Percentiles rank a stretch among this genome's conserved stretches.
phyloP scores from a whole-genome alignment of 2,113 vertebrate species.

The Ginglymostoma cirratum region DNA sequence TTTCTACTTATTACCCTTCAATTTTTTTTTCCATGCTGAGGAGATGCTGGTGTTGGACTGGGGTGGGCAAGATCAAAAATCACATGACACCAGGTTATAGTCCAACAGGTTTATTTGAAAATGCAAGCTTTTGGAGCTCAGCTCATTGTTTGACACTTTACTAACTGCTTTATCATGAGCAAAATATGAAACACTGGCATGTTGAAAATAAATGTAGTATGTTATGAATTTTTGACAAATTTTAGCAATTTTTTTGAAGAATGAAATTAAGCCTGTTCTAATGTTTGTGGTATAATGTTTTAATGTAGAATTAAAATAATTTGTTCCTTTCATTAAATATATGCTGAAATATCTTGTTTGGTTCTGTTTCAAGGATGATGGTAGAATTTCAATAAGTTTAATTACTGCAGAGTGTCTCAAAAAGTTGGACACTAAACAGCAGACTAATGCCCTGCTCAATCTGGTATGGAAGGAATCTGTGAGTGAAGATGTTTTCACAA shows the following conservation, averaged over 20 bases:
- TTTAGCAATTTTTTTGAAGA: not conserved
- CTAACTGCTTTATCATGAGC: not conserved
- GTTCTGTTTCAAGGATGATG: constrained; percentile 62
- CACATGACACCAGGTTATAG: no score
- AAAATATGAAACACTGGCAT: not conserved
- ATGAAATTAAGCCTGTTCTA: not conserved
- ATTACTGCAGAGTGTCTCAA: constrained; percentile 87
- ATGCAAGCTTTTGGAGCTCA: no score
- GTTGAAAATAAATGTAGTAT: not conserved
- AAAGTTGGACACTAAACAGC: constrained; percentile 89
- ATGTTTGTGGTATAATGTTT: not conserved
- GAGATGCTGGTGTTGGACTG: no score
- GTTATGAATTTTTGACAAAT: not conserved
- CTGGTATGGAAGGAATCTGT: constrained; percentile 94
- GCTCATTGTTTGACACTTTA: not conserved
- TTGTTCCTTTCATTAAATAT: not conserved
- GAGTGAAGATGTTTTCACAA: constrained; percentile 80
- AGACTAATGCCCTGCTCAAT: constrained; percentile 82
- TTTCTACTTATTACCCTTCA: not conserved
- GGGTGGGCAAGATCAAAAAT: no score
- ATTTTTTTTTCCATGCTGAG: not conserved
- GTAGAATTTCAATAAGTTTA: constrained; percentile 73
- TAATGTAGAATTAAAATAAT: not conserved
- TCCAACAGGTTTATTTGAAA: no score
- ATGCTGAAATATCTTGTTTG: not conserved